A percentile compares a stretch with the other conserved stretches of the same genome.
Evolutionary conservation across 2,113 vertebrate species (phyloP).

Genomic region (Tetrax tetrax): DNA sequence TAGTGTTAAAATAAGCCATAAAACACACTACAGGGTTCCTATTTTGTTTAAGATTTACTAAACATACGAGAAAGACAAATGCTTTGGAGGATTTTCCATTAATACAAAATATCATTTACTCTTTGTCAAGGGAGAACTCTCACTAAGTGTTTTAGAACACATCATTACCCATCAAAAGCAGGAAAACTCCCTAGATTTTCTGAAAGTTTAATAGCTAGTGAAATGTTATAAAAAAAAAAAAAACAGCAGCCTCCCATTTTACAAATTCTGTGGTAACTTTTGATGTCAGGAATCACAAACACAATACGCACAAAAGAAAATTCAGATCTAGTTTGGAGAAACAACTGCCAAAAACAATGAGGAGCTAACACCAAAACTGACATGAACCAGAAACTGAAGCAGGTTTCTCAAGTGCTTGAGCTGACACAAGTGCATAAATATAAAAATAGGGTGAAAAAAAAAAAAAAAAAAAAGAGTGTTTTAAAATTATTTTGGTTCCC

Average conservation of each 20-base stretch:
- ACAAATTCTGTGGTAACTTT: background rate
- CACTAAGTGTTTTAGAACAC: constrained; percentile 38
- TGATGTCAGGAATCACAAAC: background rate
- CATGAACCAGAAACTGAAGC: background rate
- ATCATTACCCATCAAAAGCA: constrained; percentile 30
- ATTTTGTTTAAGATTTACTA: constrained; percentile 53
- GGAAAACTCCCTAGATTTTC: constrained; percentile 11
- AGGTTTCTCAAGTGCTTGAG: background rate
- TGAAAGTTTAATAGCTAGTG: constrained; percentile 13
- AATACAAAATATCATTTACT: constrained; percentile 54
- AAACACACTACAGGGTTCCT: constrained; percentile 36
- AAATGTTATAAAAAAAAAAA: background rate
- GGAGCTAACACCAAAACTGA: background rate
- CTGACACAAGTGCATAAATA: background rate
- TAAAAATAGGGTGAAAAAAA: background rate
- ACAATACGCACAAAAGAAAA: background rate
- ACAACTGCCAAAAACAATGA: background rate
- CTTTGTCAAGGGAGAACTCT: background rate
- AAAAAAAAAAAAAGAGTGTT: background rate
- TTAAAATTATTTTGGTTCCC: background rate
- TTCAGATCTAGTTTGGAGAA: background rate
- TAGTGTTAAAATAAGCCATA: constrained; percentile 38
- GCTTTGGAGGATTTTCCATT: constrained; percentile 29
- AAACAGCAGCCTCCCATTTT: background rate
- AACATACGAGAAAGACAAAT: constrained; percentile 27